These are phyloP conservation scores for Magallana angulata DNA, from an alignment of 1,140 invertebrate species.

Conservation along the genomic window DNA sequence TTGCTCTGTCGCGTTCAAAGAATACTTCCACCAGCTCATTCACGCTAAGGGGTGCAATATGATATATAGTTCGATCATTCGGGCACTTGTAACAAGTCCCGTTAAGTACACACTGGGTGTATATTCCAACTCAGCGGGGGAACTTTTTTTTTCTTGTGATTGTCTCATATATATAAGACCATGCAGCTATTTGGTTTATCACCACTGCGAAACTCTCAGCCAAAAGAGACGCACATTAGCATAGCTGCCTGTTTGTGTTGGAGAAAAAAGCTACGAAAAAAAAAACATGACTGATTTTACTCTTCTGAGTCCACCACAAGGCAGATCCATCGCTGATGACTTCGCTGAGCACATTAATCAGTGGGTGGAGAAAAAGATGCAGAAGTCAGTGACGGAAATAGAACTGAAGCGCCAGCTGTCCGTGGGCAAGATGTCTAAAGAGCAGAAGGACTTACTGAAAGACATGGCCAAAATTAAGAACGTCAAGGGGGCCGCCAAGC, in stretches of 20 bases:
- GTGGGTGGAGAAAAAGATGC: slow-evolving; percentile 42
- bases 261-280: not conserved
- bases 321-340: slow-evolving; percentile 41
- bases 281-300: not conserved
- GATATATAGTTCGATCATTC: not conserved
- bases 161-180: not conserved
- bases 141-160: not conserved
- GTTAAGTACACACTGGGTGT: not conserved
- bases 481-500: not conserved
- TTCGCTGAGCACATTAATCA: slow-evolving; percentile 40
- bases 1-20: slow-evolving; percentile 11
- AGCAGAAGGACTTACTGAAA: slow-evolving; percentile 36
- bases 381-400: slow-evolving; percentile 34
- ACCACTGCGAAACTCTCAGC: not conserved
- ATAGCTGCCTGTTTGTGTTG: too few relatives aligned
- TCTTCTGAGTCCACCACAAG: slow-evolving; percentile 36
- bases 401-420: slow-evolving; percentile 35
- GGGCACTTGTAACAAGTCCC: not conserved
- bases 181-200: not conserved
- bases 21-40: not conserved
- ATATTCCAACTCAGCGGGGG: not conserved
- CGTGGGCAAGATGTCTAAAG: slow-evolving; percentile 39
- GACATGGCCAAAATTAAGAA: slow-evolving; percentile 42
- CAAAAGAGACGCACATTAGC: not conserved
- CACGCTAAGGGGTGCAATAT: slow-evolving; percentile 24